These are phyloP conservation scores for Thymelicus sylvestris DNA, from an alignment of 2,888 invertebrate species.

Conservation along the genomic window DNA sequence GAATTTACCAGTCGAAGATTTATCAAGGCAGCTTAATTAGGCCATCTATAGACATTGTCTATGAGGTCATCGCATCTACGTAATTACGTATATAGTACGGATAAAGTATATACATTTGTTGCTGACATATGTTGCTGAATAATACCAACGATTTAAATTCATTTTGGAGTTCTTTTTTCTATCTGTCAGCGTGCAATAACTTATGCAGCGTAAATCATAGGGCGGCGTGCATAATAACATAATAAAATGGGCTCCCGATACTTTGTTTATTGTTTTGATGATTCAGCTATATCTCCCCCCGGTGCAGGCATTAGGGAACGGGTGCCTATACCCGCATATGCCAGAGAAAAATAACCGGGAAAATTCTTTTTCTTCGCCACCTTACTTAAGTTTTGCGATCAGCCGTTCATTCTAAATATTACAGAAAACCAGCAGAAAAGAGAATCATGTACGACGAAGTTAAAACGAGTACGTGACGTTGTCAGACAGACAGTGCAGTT, in stretches of 20 bases:
- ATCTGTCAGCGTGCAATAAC: constrained; percentile 53
- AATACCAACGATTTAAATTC: too few species aligned
- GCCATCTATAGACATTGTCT: too few species aligned
- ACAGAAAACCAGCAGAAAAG: too few species aligned
- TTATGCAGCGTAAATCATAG: constrained; percentile 82
- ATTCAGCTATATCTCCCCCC: constrained; percentile 75
- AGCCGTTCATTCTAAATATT: too few species aligned
- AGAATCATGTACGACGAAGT: constrained; percentile 17
- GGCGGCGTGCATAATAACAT: constrained; percentile 81
- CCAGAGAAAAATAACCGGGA: constrained; percentile 61
- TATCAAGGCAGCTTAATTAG: too few species aligned
- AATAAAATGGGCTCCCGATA: constrained; percentile 81
- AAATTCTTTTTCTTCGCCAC: constrained; percentile 40
- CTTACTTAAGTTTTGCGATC: not conserved
- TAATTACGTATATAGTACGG: too few species aligned
- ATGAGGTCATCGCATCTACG: too few species aligned
- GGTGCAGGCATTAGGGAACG: constrained; percentile 50
- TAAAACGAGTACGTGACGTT: constrained; percentile 18
- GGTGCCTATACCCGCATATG: constrained; percentile 70
- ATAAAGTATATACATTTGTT: too few species aligned
- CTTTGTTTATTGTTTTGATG: constrained; percentile 86
- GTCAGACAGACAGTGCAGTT: constrained; percentile 28
- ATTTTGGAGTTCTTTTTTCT: constrained; percentile 34
- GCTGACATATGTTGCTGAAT: too few species aligned
- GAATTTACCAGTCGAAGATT: too few species aligned